Percentiles rank a stretch among this genome's conserved stretches.
phyloP scores from a whole-genome alignment of 1,140 invertebrate species.

The Colletes gigas region DNA sequence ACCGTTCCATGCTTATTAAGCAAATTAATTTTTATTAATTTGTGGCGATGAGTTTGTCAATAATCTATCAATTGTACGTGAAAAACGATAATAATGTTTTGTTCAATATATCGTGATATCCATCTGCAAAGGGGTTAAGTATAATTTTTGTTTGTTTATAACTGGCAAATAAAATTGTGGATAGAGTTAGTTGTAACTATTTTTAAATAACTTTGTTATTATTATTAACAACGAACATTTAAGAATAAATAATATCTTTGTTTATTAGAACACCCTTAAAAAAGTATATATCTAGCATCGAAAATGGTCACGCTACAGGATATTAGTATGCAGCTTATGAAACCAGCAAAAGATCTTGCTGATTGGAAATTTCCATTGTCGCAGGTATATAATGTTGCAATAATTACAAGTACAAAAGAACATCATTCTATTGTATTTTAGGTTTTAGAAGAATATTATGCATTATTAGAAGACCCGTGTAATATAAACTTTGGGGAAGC shows the following conservation, averaged over 20 bases:
- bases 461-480: slow-evolving; percentile 59
- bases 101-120: no score
- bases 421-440: slow-evolving; percentile 51
- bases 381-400: slow-evolving; percentile 62
- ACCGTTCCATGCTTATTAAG: no score
- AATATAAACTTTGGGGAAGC: slow-evolving; percentile 74
- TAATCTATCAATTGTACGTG: no score
- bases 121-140: no score
- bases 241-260: background rate
- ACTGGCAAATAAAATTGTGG: background rate
- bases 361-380: slow-evolving; percentile 74
- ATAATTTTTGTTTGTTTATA: background rate
- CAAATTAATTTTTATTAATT: no score
- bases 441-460: slow-evolving; percentile 71
- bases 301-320: slow-evolving; percentile 69
- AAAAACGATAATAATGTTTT: no score
- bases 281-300: background rate
- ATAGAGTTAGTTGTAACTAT: background rate
- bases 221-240: background rate
- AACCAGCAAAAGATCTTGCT: slow-evolving; percentile 72
- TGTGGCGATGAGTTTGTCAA: no score
- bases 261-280: background rate
- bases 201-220: background rate
- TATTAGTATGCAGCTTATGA: slow-evolving; percentile 71
- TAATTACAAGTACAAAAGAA: background rate